Evolutionary conservation across 2,888 invertebrate genomes (phyloP).

Genomic region (Sylvicola fuscatus): DNA sequence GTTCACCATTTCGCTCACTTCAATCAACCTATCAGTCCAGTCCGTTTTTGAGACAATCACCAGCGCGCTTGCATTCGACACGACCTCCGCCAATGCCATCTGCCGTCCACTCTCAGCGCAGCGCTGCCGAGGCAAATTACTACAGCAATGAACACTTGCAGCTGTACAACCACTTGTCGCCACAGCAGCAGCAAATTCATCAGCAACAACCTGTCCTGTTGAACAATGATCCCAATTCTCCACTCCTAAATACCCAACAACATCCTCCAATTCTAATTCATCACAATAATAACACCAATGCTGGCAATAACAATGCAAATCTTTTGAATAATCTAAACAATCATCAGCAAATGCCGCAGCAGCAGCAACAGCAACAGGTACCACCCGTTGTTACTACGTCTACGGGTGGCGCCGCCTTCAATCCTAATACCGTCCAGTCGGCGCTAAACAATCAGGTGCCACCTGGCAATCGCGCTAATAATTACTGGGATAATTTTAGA

Average conservation of each 20-base stretch:
- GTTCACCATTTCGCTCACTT: no score
- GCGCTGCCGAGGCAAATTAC: no score
- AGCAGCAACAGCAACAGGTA: conserved; percentile 12
- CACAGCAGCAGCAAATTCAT: conserved; percentile 5
- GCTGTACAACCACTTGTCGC: conserved; percentile 8
- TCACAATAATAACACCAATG: conserved; percentile 4
- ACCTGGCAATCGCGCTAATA: conserved; percentile 76
- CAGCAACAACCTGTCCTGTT: conserved; percentile 3
- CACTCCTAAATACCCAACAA: conserved; percentile 4
- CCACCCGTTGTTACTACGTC: conserved; percentile 16
- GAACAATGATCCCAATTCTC: conserved; percentile 7
- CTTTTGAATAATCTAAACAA: conserved; percentile 8
- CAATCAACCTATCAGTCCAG: no score
- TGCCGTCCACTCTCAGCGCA: not conserved
- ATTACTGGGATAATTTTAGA: conserved; percentile 87
- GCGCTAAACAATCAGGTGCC: conserved; percentile 77
- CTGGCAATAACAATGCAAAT: conserved; percentile 3
- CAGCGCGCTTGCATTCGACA: conserved; percentile 1
- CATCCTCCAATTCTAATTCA: conserved; percentile 7
- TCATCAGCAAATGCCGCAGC: conserved; percentile 5
- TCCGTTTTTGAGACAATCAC: not conserved
- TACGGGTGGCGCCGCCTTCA: conserved; percentile 8
- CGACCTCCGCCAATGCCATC: not conserved
- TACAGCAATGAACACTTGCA: conserved; percentile 6
- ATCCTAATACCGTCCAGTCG: conserved; percentile 16